phyloP scores from a whole-genome alignment of 2,113 vertebrate species.

The Empidonax traillii region DNA sequence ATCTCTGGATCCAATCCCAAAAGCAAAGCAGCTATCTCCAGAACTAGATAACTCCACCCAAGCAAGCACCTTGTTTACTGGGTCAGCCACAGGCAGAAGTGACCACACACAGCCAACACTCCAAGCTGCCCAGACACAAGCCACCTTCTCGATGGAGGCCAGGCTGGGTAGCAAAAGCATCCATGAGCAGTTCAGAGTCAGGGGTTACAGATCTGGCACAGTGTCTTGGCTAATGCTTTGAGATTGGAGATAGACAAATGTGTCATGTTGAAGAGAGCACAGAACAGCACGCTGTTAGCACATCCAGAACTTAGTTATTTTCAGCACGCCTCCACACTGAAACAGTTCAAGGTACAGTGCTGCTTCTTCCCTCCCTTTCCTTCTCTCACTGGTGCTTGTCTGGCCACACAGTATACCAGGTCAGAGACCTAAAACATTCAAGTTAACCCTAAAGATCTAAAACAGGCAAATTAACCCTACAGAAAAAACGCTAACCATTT shows the following conservation, averaged over 20 bases:
- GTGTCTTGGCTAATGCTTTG: not conserved
- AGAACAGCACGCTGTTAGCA: not conserved
- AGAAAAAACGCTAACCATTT: not conserved
- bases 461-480: not conserved
- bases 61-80: not conserved
- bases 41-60: not conserved
- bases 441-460: not conserved
- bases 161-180: rapidly evolving
- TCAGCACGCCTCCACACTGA: not conserved
- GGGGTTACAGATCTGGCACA: not conserved
- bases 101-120: not conserved
- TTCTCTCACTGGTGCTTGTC: not conserved
- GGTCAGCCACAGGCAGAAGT: not conserved
- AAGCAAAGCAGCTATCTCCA: not conserved
- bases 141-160: not conserved
- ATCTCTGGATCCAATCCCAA: not conserved
- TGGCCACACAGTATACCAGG: not conserved
- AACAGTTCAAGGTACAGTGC: not conserved
- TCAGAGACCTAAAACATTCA: not conserved
- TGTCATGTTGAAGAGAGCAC: not conserved
- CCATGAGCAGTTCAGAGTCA: not conserved
- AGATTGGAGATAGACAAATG: not conserved
- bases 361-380: not conserved
- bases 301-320: not conserved
- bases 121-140: not conserved